Base-by-base conservation (phyloP, 1,140 invertebrate genomes). In the Aphaenogaster floridana region DNA sequence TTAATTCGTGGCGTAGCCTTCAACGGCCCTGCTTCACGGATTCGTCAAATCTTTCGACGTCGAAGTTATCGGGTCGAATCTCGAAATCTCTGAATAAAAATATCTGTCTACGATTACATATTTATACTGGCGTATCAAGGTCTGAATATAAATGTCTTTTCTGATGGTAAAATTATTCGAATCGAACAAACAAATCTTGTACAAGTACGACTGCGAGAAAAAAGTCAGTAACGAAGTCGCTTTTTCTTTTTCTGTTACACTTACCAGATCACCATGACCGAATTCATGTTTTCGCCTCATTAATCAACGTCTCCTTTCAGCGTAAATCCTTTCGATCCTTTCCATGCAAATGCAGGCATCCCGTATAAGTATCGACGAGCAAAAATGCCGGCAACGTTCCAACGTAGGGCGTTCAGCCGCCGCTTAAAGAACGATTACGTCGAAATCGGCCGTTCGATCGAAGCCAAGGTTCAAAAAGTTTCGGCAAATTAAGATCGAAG, bases 401-500 rank as follows among this genome's bases (percentile, higher is more conserved):
- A n/a, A 66, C 52, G 52, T n/a, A n/a, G 72, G 21, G 17, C 45
- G 21, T 59, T 15, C 68, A 11, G 52, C 15, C 21, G 80, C 39
- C 71, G 42, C 17, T 84, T 54, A 86, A 86, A 52, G 59, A 86
- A 28, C 59, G 61, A 79, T 88, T 80, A 88, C 86, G 68, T 71
- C 63, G 78, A 77, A 79, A 89, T 88, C 80, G 72, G 66, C 71
- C 61, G 61, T 68, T 76, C 78, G 79, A 88, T 89, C 74, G 52
- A 28, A 79, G 76, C 81, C 92, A 90, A 91, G 91, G 89, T 90
- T 52, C 39, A 42, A 68, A 28, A 48, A 57, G 36, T 68, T 76
- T 54, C 48, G 48, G 71, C 59, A 76, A 86, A 86, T 78, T 74
- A 83, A 57, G 68, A 74, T 36, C 48, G 36, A 86, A 15, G 61